A percentile compares a stretch with the other conserved stretches of the same genome.
Conservation (phyloP, 2,113 vertebrate genomes). For the Dolichallabes microphthalmus region DNA sequence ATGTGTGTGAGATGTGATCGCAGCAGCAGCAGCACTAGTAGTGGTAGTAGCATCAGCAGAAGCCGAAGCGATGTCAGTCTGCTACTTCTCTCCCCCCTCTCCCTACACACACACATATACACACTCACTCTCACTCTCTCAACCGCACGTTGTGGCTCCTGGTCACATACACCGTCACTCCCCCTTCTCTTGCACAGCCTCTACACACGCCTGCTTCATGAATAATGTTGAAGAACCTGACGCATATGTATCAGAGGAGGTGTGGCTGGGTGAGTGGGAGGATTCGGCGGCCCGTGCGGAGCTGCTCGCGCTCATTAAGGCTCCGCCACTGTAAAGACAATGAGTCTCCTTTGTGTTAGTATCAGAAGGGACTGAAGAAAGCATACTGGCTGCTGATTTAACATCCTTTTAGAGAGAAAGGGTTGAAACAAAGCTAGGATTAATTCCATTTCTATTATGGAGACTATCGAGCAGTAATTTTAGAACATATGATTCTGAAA, state of each 20-base stretch:
- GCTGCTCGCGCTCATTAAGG: slow-evolving; percentile 82
- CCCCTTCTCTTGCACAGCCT: slow-evolving; percentile 79
- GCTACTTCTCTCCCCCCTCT: slow-evolving; percentile 50
- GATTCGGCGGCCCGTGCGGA: slow-evolving; percentile 61
- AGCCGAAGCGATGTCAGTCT: slow-evolving; percentile 74
- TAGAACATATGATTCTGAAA: not conserved
- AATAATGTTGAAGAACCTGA: slow-evolving; percentile 82
- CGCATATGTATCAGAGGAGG: slow-evolving; percentile 87
- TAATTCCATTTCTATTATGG: not conserved
- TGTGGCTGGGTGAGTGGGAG: slow-evolving; percentile 77
- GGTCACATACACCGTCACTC: slow-evolving; percentile 84
- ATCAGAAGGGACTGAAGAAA: slow-evolving; percentile 33
- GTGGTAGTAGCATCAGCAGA: slow-evolving; percentile 54
- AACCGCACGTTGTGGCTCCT: slow-evolving; percentile 65
- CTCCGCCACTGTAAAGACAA: slow-evolving; percentile 78
- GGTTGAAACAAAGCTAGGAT: not conserved
- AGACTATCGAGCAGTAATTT: not conserved
- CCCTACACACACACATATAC: slow-evolving; percentile 26
- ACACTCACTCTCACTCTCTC: slow-evolving; percentile 24
- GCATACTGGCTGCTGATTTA: not conserved
- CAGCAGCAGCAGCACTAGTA: slow-evolving; percentile 29
- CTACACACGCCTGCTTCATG: slow-evolving; percentile 85
- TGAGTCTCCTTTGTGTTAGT: slow-evolving; percentile 80
- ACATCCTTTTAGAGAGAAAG: not conserved
- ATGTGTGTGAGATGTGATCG: slow-evolving; percentile 28